A percentile compares a stretch with the other conserved stretches of the same genome.
phyloP scores from a whole-genome alignment of 2,797 vertebrate genomes.

The Neosalanx taihuensis region DNA sequence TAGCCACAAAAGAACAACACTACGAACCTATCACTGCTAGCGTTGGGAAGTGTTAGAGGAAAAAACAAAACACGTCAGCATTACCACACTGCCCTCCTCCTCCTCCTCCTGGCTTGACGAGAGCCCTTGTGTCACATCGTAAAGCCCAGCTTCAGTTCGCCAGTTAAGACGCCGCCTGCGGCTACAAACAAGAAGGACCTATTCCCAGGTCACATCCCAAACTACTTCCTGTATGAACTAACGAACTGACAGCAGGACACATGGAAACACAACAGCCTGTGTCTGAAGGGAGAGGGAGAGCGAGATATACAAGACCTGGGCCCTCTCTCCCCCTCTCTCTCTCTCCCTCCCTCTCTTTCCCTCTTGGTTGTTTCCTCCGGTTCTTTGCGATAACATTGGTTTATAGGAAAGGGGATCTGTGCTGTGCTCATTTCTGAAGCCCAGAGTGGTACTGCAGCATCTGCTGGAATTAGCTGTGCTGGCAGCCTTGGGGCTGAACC shows the following conservation, averaged over 20 bases:
- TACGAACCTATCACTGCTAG: not conserved
- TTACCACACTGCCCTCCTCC: not conserved
- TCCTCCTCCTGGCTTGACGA: not conserved
- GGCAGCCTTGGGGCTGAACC: slow-evolving; percentile 58
- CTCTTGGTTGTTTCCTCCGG: not conserved
- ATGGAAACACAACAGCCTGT: no score
- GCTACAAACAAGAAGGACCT: not conserved
- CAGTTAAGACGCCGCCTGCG: not conserved
- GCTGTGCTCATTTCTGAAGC: not conserved
- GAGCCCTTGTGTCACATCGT: not conserved
- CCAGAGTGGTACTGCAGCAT: slow-evolving; percentile 46
- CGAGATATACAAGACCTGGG: not conserved
- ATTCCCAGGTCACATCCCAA: slow-evolving; percentile 1
- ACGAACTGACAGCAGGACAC: not conserved
- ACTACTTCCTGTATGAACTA: slow-evolving; percentile 4
- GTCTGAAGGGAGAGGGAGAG: not conserved
- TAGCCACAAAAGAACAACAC: not conserved
- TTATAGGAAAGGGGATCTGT: not conserved
- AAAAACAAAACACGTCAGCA: not conserved
- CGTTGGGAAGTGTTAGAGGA: not conserved
- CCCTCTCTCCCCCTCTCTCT: no score
- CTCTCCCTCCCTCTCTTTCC: no score
- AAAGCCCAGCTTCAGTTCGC: not conserved
- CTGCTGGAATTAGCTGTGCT: slow-evolving; percentile 63
- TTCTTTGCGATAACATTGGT: not conserved